These are phyloP conservation scores for Drosophila bocki DNA, from an alignment of 1,140 invertebrate genomes.

Conservation along the genomic window DNA sequence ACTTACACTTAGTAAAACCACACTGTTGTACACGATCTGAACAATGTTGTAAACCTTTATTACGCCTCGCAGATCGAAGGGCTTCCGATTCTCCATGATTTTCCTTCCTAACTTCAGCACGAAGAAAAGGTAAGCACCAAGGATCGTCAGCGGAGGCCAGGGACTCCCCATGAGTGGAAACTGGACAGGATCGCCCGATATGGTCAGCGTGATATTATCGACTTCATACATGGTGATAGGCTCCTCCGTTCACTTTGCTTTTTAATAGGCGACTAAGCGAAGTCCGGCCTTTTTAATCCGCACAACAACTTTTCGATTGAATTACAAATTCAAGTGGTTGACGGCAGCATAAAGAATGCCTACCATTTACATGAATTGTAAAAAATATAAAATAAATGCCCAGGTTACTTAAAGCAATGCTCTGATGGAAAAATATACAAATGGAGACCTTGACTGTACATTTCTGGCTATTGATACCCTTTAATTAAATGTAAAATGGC, in stretches of 20 bases:
- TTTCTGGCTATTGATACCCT: background rate
- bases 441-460: background rate
- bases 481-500: background rate
- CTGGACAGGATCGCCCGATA: conserved; percentile 29
- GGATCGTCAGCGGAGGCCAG: conserved; percentile 89
- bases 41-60: conserved; percentile 92
- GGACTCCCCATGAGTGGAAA: conserved; percentile 90
- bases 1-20: conserved; percentile 28
- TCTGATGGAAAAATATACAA: background rate
- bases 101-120: conserved; percentile 87
- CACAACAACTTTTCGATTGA: conserved; percentile 1
- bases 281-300: background rate
- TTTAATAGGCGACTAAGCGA: background rate
- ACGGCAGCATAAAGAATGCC: background rate
- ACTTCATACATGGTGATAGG: conserved; percentile 2
- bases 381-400: background rate
- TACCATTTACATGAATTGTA: conserved; percentile 8
- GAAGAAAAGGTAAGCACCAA: conserved; percentile 91
- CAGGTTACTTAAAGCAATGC: background rate
- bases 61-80: conserved; percentile 90
- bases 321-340: conserved; percentile 9
- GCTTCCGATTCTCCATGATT: conserved; percentile 92
- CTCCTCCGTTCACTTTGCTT: background rate
- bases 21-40: conserved; percentile 85
- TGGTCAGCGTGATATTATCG: conserved; percentile 1